Base-by-base conservation (phyloP, 2,797 vertebrate species). In the Gorsachius magnificus region DNA sequence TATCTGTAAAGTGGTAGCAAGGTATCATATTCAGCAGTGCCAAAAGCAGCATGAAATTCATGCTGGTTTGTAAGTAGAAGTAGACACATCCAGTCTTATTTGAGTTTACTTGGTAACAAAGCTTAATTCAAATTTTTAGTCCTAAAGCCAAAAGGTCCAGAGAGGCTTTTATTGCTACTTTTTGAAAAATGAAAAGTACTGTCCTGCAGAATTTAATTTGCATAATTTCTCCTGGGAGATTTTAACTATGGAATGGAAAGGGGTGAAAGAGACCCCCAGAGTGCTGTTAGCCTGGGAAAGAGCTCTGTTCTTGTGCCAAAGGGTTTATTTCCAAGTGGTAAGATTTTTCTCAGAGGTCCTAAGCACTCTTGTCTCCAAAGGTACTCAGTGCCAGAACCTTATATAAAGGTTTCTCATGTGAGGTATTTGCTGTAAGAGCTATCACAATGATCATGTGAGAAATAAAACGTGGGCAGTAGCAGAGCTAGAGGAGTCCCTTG, bases 391-490 rank as follows among this genome's bases (percentile, higher is more conserved):
- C 48, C 83, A 95, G 70, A 94, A 89, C 38, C 36, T 90, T 96
- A 89, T 63, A 70, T 79, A 87, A 90, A 79, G 77, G 51, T 94
- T 88, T 90, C 86, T 94, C 66, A 36, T 61, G 56, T 93, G 91
- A 87, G 24, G 3, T 56, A 35, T 95, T 95, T 94, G 28, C 70
- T 79, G 11, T 38, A 91, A 84, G 22, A 64, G 1, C 38, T 82
- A 26, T 82, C 77, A 79, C 75, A 89, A 91, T 96, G 70, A 66
- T 72, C 35, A 41, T 38, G 29, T 1, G 6, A 91, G 77, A 91
- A 95, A 76, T 51, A 94, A 72, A 60, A 76, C 22, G 41, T 43
- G 60, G 54, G 31, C 50, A 85, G 48, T 6, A 64, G 63, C 45
- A 93, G 43, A 68, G 21, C 20, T 88, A 60, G 36, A 88, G 28